A percentile compares a stretch with the other conserved stretches of the same genome.
Evolutionary conservation across 2,888 invertebrate genomes (phyloP).

Genomic region (Tethea ocularis): DNA sequence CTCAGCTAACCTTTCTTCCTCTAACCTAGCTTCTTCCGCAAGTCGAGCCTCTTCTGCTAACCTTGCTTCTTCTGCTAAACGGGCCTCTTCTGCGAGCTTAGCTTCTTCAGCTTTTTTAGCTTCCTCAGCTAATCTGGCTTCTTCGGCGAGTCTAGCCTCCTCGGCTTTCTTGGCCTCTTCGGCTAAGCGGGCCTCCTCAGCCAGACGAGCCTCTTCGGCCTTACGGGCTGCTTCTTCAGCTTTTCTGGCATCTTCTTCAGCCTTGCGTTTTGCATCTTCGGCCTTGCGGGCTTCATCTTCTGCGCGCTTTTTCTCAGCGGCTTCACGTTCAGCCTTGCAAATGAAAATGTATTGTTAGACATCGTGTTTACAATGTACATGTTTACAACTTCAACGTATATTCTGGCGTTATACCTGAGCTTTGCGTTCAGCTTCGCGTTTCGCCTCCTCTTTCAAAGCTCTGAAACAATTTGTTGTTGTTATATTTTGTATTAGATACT

Average conservation of each 20-base stretch:
- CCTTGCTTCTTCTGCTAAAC: conserved; percentile 58
- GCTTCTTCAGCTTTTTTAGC: conserved; percentile 70
- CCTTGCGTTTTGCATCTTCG: conserved; percentile 61
- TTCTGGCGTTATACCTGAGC: conserved; percentile 59
- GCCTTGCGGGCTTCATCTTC: conserved; percentile 72
- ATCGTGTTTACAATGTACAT: not conserved
- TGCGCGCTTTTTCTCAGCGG: conserved; percentile 44
- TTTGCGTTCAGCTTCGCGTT: conserved; percentile 78
- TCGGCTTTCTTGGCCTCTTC: conserved; percentile 70
- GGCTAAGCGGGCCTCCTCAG: conserved; percentile 72
- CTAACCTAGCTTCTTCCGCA: conserved; percentile 63
- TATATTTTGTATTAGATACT: not conserved
- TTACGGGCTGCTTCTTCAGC: conserved; percentile 68
- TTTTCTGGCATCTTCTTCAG: conserved; percentile 50
- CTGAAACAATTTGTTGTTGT: conserved; percentile 47
- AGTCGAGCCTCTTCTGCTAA: conserved; percentile 56
- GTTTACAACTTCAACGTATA: not conserved
- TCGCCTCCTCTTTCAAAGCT: conserved; percentile 79
- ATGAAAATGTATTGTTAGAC: not conserved
- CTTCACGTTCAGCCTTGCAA: conserved; percentile 67
- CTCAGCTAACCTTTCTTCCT: conserved; percentile 75
- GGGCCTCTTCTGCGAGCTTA: conserved; percentile 73
- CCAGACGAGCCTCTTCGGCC: conserved; percentile 64
- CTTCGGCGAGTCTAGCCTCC: conserved; percentile 70
- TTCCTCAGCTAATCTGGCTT: conserved; percentile 72